phyloP scores from a whole-genome alignment of 2,797 vertebrate genomes.

The Centropyge bicolor region DNA sequence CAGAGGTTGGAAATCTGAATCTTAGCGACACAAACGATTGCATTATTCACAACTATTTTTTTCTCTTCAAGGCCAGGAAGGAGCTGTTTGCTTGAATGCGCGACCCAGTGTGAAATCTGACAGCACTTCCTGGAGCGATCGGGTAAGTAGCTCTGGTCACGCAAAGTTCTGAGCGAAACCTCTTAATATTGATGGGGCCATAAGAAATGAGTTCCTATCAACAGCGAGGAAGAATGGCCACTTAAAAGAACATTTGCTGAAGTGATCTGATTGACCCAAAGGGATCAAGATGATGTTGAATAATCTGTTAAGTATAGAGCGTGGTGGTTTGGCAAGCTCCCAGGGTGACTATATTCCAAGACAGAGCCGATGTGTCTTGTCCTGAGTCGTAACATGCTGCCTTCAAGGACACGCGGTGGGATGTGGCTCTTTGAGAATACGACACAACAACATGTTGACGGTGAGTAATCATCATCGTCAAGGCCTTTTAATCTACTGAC shows the following conservation, averaged over 20 bases:
- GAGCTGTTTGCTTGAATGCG: constrained; percentile 50
- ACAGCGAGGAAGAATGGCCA: constrained; percentile 47
- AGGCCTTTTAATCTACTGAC: constrained; percentile 12
- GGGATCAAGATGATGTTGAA: constrained; percentile 56
- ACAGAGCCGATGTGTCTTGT: constrained; percentile 39
- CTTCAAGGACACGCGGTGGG: constrained; percentile 42
- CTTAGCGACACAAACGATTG: constrained; percentile 60
- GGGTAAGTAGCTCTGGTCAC: constrained; percentile 53
- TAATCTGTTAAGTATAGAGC: constrained; percentile 72
- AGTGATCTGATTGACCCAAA: constrained; percentile 60
- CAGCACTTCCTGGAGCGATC: constrained; percentile 37
- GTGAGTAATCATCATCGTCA: constrained; percentile 21
- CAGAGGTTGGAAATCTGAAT: constrained; percentile 23
- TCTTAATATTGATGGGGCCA: constrained; percentile 57
- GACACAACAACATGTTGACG: background rate
- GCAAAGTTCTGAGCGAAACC: constrained; percentile 51
- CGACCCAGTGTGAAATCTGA: constrained; percentile 44
- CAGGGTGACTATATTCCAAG: constrained; percentile 49
- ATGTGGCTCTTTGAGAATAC: background rate
- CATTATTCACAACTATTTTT: constrained; percentile 68
- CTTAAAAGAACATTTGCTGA: constrained; percentile 54
- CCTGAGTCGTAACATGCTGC: constrained; percentile 26
- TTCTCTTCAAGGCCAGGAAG: constrained; percentile 39
- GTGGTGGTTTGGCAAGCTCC: constrained; percentile 63
- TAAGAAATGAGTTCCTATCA: constrained; percentile 53